phyloP scores from a whole-genome alignment of 1,140 invertebrate genomes.

The Atopsyche davidsoni region DNA sequence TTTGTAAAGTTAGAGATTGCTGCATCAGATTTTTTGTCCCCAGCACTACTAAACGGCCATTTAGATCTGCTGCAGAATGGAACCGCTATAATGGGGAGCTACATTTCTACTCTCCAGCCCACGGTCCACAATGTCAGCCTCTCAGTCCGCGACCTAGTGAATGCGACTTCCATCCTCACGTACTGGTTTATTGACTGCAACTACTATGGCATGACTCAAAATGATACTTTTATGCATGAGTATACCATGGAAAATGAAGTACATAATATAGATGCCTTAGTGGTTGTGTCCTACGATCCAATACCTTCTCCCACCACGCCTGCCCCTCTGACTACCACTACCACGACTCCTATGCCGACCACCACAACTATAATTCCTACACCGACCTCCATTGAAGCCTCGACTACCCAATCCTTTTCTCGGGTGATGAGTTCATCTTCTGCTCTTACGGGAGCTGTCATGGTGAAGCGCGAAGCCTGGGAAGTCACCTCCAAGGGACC shows the following conservation, averaged over 20 bases:
- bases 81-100: conserved; percentile 42
- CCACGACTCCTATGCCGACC: conserved; percentile 46
- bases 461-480: conserved; percentile 22
- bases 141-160: conserved; percentile 52
- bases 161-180: conserved; percentile 57
- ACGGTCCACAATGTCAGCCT: conserved; percentile 55
- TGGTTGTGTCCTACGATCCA: conserved; percentile 60
- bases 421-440: conserved; percentile 8
- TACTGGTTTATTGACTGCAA: conserved; percentile 75
- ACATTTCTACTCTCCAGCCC: conserved; percentile 53
- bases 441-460: conserved; percentile 12
- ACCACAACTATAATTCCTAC: conserved; percentile 40
- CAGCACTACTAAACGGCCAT: conserved; percentile 60
- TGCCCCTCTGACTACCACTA: conserved; percentile 52
- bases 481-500: conserved; percentile 16
- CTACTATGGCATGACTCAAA: conserved; percentile 58
- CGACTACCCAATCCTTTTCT: conserved; percentile 18
- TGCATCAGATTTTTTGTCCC: conserved; percentile 26
- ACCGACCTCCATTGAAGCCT: conserved; percentile 33
- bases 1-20: conserved; percentile 1
- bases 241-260: conserved; percentile 54
- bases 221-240: conserved; percentile 55
- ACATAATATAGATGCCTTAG: conserved; percentile 62
- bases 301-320: conserved; percentile 54
- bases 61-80: conserved; percentile 54